These are phyloP conservation scores for Vanessa tameamea DNA, from an alignment of 1,140 invertebrate species.

Conservation along the genomic window DNA sequence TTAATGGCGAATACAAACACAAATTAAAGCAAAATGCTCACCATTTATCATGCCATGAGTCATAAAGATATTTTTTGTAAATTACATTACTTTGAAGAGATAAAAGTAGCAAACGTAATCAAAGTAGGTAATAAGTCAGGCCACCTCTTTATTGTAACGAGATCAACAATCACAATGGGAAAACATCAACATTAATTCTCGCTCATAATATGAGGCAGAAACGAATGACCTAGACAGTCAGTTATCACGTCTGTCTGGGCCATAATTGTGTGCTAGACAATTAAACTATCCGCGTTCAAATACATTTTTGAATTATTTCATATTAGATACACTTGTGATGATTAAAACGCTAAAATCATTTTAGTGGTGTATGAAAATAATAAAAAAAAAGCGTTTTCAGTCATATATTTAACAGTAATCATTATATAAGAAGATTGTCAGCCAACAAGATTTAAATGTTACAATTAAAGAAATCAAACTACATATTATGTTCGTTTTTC, in stretches of 20 bases:
- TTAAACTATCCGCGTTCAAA: conserved; percentile 47
- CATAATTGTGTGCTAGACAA: conserved; percentile 65
- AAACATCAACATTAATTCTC: conserved; percentile 33
- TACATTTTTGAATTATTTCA: conserved; percentile 13
- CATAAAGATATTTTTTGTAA: background rate
- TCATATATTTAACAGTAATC: too few species aligned
- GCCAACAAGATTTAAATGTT: too few species aligned
- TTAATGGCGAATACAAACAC: background rate
- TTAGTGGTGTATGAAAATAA: too few species aligned
- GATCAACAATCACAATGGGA: conserved; percentile 11
- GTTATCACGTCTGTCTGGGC: conserved; percentile 56
- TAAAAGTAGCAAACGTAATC: background rate
- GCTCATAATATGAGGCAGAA: conserved; percentile 43
- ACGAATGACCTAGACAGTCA: conserved; percentile 64
- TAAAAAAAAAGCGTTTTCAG: too few species aligned
- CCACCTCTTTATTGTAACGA: conserved; percentile 6
- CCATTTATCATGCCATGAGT: background rate
- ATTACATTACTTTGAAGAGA: background rate
- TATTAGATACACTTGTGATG: background rate
- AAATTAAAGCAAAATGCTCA: background rate
- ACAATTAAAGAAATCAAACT: too few species aligned
- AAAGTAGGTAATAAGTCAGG: background rate
- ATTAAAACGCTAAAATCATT: background rate
- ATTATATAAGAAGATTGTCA: too few species aligned
- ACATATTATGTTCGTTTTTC: too few species aligned